A percentile compares a stretch with the other conserved stretches of the same genome.
Evolutionary conservation across 2,888 invertebrate species (phyloP).

Genomic region (Mellilla xanthometata): DNA sequence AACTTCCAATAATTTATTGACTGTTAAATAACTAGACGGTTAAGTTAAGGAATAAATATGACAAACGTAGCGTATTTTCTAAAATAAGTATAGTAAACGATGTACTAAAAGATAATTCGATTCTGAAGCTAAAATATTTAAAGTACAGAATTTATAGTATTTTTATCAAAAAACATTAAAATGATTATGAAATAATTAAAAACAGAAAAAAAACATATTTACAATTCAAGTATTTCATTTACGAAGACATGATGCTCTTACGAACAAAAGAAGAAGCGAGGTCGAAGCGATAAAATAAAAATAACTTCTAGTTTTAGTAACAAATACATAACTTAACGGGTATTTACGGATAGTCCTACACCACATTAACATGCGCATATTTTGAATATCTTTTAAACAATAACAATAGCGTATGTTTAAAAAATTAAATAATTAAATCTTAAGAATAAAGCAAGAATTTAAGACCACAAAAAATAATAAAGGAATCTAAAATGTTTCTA

Average conservation of each 20-base stretch:
- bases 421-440: neutral
- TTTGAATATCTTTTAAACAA: constrained; percentile 3
- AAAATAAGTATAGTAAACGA: too few species aligned
- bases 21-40: too few species aligned
- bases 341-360: neutral
- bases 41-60: too few species aligned
- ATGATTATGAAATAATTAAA: too few species aligned
- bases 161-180: too few species aligned
- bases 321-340: neutral
- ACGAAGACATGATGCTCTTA: constrained; percentile 4
- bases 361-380: constrained; percentile 7
- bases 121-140: too few species aligned
- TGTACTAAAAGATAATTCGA: too few species aligned
- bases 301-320: constrained; percentile 2
- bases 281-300: constrained; percentile 9
- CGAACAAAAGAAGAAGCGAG: constrained; percentile 19
- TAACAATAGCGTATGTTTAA: constrained; percentile 1
- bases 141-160: too few species aligned
- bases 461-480: neutral
- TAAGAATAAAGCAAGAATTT: neutral
- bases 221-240: constrained; percentile 14
- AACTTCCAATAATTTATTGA: too few species aligned
- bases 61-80: too few species aligned
- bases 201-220: neutral
- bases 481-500: neutral